Conservation (phyloP, 1,140 invertebrate genomes). For the Tigriopus japonicus region DNA sequence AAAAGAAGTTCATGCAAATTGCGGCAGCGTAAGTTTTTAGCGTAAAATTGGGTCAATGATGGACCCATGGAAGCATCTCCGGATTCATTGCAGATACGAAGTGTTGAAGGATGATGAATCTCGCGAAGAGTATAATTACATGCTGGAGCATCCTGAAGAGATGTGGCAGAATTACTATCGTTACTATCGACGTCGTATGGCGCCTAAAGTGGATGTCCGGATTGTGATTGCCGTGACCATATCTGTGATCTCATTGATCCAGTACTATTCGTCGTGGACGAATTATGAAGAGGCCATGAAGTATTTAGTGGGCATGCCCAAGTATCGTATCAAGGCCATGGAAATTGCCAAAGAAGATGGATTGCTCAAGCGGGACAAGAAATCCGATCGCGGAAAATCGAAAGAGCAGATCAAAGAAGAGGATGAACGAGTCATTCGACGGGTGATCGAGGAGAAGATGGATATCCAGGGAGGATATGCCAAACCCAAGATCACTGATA, state of each 20-base stretch:
- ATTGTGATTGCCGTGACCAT: constrained; percentile 65
- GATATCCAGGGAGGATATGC: constrained; percentile 54
- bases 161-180: constrained; percentile 75
- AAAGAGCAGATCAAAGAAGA: constrained; percentile 19
- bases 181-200: constrained; percentile 61
- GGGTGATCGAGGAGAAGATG: constrained; percentile 19
- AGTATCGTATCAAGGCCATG: constrained; percentile 48
- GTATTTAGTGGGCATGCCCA: constrained; percentile 65
- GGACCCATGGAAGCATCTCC: too few species aligned
- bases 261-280: constrained; percentile 53
- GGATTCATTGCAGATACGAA: constrained; percentile 37
- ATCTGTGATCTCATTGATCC: constrained; percentile 59
- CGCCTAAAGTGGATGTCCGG: constrained; percentile 73
- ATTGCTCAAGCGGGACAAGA: constrained; percentile 16
- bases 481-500: constrained; percentile 49
- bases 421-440: constrained; percentile 19
- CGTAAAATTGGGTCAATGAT: not conserved
- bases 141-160: constrained; percentile 80
- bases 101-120: constrained; percentile 74
- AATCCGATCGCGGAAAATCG: constrained; percentile 16
- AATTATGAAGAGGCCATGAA: constrained; percentile 61
- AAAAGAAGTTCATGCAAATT: constrained; percentile 36
- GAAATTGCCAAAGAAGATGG: constrained; percentile 16
- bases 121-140: constrained; percentile 73
- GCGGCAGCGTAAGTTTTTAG: constrained; percentile 3